Evolutionary conservation across 2,113 vertebrate genomes (phyloP).

Genomic region (Catharus fuscescens): DNA sequence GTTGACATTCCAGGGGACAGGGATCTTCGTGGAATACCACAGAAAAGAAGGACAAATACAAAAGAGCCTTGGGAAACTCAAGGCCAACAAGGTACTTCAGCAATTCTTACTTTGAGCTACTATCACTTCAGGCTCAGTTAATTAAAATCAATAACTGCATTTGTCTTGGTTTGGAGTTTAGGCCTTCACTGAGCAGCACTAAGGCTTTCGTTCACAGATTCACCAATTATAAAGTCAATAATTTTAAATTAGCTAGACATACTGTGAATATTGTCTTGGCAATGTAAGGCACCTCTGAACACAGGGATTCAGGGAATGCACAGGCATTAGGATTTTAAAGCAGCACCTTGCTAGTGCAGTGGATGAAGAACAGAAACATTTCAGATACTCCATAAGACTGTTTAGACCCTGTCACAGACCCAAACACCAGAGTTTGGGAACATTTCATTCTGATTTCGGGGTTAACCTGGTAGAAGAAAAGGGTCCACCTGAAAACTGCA

Average conservation of each 20-base stretch:
- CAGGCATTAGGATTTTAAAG: background rate
- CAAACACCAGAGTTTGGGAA: background rate
- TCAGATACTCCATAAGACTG: background rate
- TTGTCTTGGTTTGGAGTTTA: constrained; percentile 47
- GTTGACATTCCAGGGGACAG: background rate
- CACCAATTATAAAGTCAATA: constrained; percentile 35
- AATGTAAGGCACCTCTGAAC: background rate
- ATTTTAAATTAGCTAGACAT: constrained; percentile 39
- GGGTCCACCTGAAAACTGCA: background rate
- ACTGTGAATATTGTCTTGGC: constrained; percentile 10
- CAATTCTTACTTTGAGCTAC: background rate
- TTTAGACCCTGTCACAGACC: background rate
- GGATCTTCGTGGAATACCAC: background rate
- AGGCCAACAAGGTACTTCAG: background rate
- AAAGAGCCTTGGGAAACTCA: background rate
- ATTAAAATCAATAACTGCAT: constrained; percentile 65
- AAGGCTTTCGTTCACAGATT: constrained; percentile 21
- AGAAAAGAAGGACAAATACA: background rate
- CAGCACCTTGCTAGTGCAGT: background rate
- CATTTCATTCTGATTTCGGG: background rate
- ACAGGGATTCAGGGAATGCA: background rate
- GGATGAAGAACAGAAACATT: background rate
- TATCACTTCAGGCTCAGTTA: constrained; percentile 2
- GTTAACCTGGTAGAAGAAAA: background rate
- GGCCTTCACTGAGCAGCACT: constrained; percentile 1